phyloP scores from a whole-genome alignment of 23 tunicate genomes.

The Oikopleura vanhoeffeni region DNA sequence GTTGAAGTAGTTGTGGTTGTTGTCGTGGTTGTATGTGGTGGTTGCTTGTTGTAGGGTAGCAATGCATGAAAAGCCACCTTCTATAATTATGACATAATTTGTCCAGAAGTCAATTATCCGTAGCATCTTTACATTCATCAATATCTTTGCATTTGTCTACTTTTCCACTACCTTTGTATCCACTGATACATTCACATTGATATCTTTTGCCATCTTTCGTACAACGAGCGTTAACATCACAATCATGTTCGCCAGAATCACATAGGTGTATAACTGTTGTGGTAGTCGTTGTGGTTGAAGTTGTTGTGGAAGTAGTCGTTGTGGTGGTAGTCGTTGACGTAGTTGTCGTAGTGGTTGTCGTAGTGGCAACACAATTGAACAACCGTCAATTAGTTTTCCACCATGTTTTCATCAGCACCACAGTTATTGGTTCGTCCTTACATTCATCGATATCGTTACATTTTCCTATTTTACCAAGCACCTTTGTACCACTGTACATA shows the following conservation, averaged over 20 bases:
- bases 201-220: not conserved
- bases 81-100: not conserved
- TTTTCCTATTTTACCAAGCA: conserved; percentile 8
- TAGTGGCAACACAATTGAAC: too few species aligned
- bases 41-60: too few species aligned
- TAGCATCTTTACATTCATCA: not conserved
- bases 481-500: not conserved
- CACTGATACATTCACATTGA: not conserved
- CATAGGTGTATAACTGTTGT: not conserved
- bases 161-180: not conserved
- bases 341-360: too few species aligned
- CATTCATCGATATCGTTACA: conserved; percentile 17
- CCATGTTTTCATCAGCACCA: not conserved
- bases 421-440: not conserved
- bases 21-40: too few species aligned
- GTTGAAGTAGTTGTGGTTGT: too few species aligned
- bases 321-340: too few species aligned
- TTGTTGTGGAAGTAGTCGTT: too few species aligned
- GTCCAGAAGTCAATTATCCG: not conserved
- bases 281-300: too few species aligned
- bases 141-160: not conserved
- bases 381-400: not conserved
- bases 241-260: not conserved
- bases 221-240: not conserved
- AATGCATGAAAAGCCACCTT: not conserved